phyloP scores from a whole-genome alignment of 1,140 invertebrate species.

The Bombus pyrosoma region DNA sequence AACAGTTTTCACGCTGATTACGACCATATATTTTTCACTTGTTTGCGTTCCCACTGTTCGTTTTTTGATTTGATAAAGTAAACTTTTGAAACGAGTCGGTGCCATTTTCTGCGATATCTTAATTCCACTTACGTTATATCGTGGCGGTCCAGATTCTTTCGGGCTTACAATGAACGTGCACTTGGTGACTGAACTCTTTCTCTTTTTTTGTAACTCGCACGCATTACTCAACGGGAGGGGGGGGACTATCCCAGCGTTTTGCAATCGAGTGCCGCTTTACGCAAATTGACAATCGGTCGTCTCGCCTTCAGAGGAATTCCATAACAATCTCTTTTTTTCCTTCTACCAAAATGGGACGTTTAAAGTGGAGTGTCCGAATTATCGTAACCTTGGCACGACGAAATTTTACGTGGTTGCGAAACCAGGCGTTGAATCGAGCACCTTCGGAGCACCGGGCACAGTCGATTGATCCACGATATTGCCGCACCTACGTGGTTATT shows the following conservation, averaged over 20 bases:
- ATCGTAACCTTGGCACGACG: conserved; percentile 9
- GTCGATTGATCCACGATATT: background rate
- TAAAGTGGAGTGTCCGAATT: background rate
- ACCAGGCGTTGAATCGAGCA: background rate
- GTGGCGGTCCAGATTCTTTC: background rate
- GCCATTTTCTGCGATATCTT: background rate
- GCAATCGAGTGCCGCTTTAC: conserved; percentile 23
- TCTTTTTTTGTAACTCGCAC: conserved; percentile 16
- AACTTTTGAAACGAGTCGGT: background rate
- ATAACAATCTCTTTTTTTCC: background rate
- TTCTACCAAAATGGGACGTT: background rate
- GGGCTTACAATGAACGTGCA: background rate
- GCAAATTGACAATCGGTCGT: conserved; percentile 29
- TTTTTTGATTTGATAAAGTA: too few species aligned
- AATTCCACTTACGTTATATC: background rate
- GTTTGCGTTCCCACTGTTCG: too few species aligned
- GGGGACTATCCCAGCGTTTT: conserved; percentile 26
- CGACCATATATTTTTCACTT: too few species aligned
- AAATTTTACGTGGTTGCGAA: conserved; percentile 6
- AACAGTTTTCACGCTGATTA: too few species aligned
- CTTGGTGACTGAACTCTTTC: conserved; percentile 37
- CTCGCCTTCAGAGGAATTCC: conserved; percentile 9
- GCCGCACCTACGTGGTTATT: too few species aligned
- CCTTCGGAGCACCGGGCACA: background rate
- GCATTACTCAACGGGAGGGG: conserved; percentile 8